Evolutionary conservation across 1,140 invertebrate genomes (phyloP), one percentile per base, ranked within the genome.

Genomic region (Cydia strobilella): DNA sequence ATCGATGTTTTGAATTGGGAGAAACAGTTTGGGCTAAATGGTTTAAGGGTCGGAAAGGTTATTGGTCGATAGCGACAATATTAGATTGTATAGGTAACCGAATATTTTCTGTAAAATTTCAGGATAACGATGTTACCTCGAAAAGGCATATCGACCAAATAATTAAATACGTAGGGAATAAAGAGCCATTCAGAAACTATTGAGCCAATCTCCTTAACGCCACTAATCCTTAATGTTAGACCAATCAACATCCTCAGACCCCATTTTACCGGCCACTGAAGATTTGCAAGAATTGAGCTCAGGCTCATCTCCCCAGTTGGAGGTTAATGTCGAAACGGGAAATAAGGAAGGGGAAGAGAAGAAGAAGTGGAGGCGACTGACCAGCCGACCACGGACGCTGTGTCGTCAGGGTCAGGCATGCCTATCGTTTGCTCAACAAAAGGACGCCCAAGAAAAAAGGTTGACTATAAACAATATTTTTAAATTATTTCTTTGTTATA

Each of bases 81-180:
- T 6, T 42, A n/a, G 39, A 23, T 12, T 42, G 25, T 72, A 72
- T 18, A 45, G 69, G 69, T 45, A 42, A 39, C 20, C 69, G 69
- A 45, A 72, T 72, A 39, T 72, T 18, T 72, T 15, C 25, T n/a
- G 20, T 72, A 7, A 18, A 18, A 13, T 72, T 72, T 45, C 13
- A 20, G 1, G 69, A 72, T n/a, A 15, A 18, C 13, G 9, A 45
- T 72, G 1, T 7, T 18, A 45, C 4, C 13, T 2, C 23, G n/a
- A 72, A 72, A 35, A 72, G 69, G 20, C 42, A 72, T 45, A 18
- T 72, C 13, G 69, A 72, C 39, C 69, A 72, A 48, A 42, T 72
- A 6, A 15, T 25, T 9, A 72, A 72, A 72, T 72, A 42, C 20
- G 31, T 35, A 20, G 10, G 20, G 2, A 9, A 20, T n/a, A 23